Conservation (phyloP, 2,113 vertebrate species). For the Platycercus adscitus region DNA sequence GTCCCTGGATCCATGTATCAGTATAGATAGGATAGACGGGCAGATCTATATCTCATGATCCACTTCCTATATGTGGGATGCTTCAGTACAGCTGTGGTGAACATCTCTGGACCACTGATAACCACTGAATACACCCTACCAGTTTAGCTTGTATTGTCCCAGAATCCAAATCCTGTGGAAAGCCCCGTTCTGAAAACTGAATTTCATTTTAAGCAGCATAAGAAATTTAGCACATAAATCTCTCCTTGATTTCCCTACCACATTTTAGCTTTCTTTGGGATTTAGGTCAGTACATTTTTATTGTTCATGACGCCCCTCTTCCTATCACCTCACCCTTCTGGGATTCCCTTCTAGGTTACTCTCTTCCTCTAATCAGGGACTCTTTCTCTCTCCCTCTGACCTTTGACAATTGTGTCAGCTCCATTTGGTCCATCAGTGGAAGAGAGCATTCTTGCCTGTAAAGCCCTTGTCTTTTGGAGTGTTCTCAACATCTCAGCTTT, state of each 20-base stretch:
- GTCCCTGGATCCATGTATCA: neutral
- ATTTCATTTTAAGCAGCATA: neutral
- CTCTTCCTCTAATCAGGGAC: neutral
- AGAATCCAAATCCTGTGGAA: neutral
- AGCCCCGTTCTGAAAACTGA: neutral
- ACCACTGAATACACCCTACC: neutral
- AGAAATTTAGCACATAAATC: neutral
- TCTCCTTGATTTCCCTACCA: neutral
- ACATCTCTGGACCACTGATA: neutral
- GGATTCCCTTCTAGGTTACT: neutral
- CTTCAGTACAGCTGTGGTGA: neutral
- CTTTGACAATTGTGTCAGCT: neutral
- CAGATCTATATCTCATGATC: neutral
- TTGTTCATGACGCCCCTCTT: neutral
- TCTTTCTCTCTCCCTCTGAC: neutral
- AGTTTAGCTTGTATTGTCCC: neutral
- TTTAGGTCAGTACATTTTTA: neutral
- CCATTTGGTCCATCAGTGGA: neutral
- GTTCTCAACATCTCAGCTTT: neutral
- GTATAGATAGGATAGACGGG: neutral
- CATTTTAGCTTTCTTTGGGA: neutral
- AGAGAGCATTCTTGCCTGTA: neutral
- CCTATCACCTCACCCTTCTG: neutral
- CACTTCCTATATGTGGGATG: neutral
- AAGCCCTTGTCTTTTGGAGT: neutral